A percentile compares a stretch with the other conserved stretches of the same genome.
These are phyloP conservation scores for Tinea semifulvella DNA, from an alignment of 2,888 invertebrate species.

Conservation along the genomic window DNA sequence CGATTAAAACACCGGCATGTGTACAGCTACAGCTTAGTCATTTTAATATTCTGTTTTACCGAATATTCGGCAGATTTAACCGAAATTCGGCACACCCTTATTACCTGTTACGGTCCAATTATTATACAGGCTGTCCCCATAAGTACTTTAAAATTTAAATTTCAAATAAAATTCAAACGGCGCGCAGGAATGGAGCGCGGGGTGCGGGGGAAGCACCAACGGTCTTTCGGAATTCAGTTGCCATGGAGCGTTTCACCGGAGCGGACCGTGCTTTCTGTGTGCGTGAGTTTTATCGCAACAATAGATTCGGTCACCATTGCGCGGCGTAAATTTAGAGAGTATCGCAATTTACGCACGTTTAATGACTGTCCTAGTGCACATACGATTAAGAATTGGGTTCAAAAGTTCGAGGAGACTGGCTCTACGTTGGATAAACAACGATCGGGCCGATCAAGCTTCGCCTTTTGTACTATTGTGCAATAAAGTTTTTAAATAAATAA, in stretches of 20 bases:
- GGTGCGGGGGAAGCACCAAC: conserved; percentile 13
- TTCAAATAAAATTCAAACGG: conserved; percentile 14
- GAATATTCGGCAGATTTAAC: too few species aligned
- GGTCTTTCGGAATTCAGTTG: too few species aligned
- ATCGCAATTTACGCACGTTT: conserved; percentile 19
- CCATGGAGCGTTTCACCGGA: not conserved
- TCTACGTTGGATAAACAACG: conserved; percentile 21
- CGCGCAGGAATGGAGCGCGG: conserved; percentile 16
- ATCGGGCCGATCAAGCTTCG: conserved; percentile 16
- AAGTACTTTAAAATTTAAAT: conserved; percentile 14
- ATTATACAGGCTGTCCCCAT: too few species aligned
- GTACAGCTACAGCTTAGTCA: too few species aligned
- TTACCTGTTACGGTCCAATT: too few species aligned
- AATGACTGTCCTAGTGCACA: conserved; percentile 16
- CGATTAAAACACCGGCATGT: too few species aligned
- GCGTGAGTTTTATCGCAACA: conserved; percentile 18
- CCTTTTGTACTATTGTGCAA: too few species aligned
- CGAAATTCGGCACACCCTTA: too few species aligned
- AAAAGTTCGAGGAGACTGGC: conserved; percentile 18
- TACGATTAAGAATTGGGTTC: conserved; percentile 20
- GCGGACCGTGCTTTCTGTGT: conserved; percentile 20
- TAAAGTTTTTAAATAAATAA: too few species aligned
- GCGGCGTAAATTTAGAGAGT: conserved; percentile 19
- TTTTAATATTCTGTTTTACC: too few species aligned
- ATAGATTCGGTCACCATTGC: conserved; percentile 19